Percentiles rank a stretch among this genome's conserved stretches.
Conservation (phyloP, 2,888 invertebrate species). For the Strigamia crassipes region DNA sequence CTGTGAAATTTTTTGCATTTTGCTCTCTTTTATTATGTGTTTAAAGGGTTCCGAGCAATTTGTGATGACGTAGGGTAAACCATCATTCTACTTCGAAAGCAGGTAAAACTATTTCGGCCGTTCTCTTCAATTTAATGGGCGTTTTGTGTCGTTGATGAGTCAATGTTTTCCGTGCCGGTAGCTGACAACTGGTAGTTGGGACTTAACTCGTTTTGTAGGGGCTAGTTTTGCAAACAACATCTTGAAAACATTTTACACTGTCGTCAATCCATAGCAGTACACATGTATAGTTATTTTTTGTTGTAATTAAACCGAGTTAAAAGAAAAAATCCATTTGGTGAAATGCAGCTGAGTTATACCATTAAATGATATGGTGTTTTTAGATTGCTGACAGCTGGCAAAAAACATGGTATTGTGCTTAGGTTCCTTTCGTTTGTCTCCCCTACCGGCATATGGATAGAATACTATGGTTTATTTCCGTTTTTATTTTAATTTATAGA, state of each 20-base stretch:
- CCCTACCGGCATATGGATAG: neutral
- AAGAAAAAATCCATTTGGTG: neutral
- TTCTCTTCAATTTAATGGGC: neutral
- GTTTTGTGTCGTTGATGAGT: neutral
- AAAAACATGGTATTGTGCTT: neutral
- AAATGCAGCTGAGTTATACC: neutral
- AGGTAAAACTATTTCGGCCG: neutral
- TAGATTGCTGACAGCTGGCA: constrained; percentile 16
- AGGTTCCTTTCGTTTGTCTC: neutral
- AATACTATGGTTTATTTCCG: neutral
- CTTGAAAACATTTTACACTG: too few species aligned
- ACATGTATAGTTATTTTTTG: too few species aligned
- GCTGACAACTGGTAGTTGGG: neutral
- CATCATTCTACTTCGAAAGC: neutral
- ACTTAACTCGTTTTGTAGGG: neutral
- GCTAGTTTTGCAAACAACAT: neutral
- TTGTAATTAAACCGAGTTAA: neutral
- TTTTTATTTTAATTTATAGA: neutral
- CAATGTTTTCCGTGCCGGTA: neutral
- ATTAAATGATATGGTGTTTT: neutral
- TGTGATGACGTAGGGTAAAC: neutral
- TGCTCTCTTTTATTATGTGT: neutral
- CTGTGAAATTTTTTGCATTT: neutral
- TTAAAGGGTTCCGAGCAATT: neutral
- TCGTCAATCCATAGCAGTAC: too few species aligned